Percentiles rank a stretch among this genome's conserved stretches.
Conservation (phyloP, 2,888 invertebrate genomes). For the Trimorus sp. region DNA sequence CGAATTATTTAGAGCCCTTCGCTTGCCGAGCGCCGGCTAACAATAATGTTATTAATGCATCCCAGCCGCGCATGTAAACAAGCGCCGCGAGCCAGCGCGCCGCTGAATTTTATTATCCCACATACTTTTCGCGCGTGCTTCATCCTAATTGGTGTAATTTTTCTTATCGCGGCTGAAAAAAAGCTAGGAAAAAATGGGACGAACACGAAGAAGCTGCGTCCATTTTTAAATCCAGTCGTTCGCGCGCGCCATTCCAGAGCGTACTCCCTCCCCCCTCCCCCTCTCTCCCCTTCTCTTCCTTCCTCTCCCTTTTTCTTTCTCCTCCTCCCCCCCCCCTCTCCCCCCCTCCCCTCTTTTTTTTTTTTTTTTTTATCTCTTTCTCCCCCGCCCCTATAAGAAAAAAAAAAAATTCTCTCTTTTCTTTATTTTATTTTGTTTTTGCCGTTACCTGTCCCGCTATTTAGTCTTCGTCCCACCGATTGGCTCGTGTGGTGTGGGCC, state of each 20-base stretch:
- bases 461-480: too few species aligned
- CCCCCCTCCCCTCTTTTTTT: too few species aligned
- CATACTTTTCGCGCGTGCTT: conserved; percentile 54
- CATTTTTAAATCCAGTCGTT: conserved; percentile 44
- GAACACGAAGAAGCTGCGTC: conserved; percentile 9
- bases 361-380: too few species aligned
- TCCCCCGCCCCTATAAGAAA: too few species aligned
- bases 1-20: conserved; percentile 43
- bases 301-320: too few species aligned
- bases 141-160: conserved; percentile 57
- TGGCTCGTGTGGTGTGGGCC: too few species aligned
- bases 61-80: conserved; percentile 42
- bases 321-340: too few species aligned
- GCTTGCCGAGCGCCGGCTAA: conserved; percentile 34
- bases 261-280: background rate
- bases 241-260: conserved; percentile 16
- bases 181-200: too few species aligned
- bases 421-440: too few species aligned
- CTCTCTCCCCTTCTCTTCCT: too few species aligned
- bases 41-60: conserved; percentile 54
- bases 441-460: too few species aligned
- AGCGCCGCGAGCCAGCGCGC: conserved; percentile 30
- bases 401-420: too few species aligned
- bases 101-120: conserved; percentile 50
- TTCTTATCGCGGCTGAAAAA: conserved; percentile 43